Evolutionary conservation across 2,888 invertebrate species (phyloP), one percentile per base, ranked within the genome.

Genomic region (Corbicula japonica): DNA sequence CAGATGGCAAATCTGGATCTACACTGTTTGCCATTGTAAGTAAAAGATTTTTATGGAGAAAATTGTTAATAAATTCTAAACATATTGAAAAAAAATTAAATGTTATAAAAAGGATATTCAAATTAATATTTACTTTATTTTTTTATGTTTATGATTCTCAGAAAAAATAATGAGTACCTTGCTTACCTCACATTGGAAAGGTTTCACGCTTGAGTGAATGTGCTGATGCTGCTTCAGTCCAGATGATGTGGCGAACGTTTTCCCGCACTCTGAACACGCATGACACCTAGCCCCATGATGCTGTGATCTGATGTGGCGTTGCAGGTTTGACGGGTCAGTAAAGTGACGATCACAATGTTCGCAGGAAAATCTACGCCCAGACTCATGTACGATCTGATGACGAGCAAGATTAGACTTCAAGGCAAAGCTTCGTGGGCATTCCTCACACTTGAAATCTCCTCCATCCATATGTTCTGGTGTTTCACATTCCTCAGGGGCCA

Each of bases 181-280:
- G 35, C 74, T 68, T 56, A 80, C 80, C 87, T 93, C 97, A 94
- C 98, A 98, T 95, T 96, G 97, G 95, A 99, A 99, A 3, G 99
- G 99, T 94, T 99, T 99, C 87, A 98, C 97, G 92, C 97, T 98
- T 92, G 98, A 98, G 95, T 99, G 99, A 90, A 99, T 99, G 94
- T 99, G 99, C 38, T 98, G 98, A 94, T 99, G 99, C 94, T 99
- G 99, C 94, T 99, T 99, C 68, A 99, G 95, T 46, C 99, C 99
- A 85, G 98, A 98, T 77, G 98, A 98, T 46, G 99, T 98, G 60
- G 97, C 98, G 94, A 99, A 99, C 79, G 98, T 98, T 95, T 99
- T 99, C 85, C 99, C 99, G 95, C 99, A 99, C 95, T 99, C 98
- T 78, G 97, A 63, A 69, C 99, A 99, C 88, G 98, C 98, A 96